Conservation (phyloP, 2,888 invertebrate species). For the Molorchus minor region DNA sequence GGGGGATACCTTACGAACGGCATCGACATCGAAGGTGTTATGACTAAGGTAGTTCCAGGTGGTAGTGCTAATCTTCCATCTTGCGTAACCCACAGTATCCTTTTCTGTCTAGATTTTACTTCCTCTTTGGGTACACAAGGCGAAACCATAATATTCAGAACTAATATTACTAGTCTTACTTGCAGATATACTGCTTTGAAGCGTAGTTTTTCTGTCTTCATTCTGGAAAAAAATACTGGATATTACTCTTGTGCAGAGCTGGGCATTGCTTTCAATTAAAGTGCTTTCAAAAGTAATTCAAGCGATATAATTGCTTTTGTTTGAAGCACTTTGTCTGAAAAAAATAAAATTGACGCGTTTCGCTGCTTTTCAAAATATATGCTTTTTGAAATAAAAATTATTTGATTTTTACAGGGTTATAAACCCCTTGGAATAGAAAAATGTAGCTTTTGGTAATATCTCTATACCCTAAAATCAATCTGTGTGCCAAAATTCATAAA, state of each 20-base stretch:
- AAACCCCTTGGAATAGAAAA: no score
- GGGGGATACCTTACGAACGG: conserved; percentile 87
- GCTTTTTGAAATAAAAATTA: no score
- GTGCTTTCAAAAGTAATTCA: no score
- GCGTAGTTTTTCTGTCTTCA: conserved; percentile 4
- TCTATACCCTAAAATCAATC: no score
- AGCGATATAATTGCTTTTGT: neutral
- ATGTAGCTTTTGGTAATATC: no score
- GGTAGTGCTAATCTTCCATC: conserved; percentile 85
- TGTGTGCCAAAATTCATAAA: no score
- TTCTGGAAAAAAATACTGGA: neutral
- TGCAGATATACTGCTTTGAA: conserved; percentile 8
- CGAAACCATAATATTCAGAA: conserved; percentile 36
- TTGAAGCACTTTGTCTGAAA: neutral
- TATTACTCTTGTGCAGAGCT: neutral
- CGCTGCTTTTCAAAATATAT: no score
- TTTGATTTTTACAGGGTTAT: no score
- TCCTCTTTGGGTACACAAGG: conserved; percentile 44
- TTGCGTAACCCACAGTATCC: conserved; percentile 83
- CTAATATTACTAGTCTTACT: conserved; percentile 16
- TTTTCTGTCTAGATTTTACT: conserved; percentile 79
- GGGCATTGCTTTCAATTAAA: neutral
- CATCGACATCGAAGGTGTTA: conserved; percentile 82
- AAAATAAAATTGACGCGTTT: no score
- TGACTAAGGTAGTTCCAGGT: conserved; percentile 81